Conservation (phyloP, 1,140 invertebrate genomes). For the Amphibalanus amphitrite region DNA sequence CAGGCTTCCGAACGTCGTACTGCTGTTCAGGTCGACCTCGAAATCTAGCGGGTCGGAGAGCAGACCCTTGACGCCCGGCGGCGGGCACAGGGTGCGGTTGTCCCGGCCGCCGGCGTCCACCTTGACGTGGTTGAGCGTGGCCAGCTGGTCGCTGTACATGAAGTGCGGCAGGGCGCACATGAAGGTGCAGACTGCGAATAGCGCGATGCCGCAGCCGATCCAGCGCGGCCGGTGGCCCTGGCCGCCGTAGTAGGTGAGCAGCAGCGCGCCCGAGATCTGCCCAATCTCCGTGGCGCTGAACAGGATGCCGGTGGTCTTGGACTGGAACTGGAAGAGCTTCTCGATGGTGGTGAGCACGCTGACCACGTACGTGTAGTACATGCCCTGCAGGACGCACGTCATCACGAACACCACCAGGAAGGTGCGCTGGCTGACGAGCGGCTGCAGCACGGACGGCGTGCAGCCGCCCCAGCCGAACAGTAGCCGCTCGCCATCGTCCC, state of each 20-base stretch:
- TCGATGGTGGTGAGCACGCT: conserved; percentile 93
- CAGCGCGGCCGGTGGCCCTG: conserved; percentile 86
- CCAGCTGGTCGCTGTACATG: conserved; percentile 10
- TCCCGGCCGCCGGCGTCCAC: no score
- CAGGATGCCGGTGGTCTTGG: conserved; percentile 80
- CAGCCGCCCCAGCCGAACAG: not conserved
- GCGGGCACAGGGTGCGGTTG: no score
- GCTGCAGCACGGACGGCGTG: conserved; percentile 21
- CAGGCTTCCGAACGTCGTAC: conserved; percentile 11
- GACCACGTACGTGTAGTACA: conserved; percentile 90
- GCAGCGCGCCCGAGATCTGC: conserved; percentile 58
- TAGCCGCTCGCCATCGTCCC: not conserved
- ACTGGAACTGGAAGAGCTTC: conserved; percentile 88
- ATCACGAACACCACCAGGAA: conserved; percentile 75
- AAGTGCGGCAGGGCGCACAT: conserved; percentile 50
- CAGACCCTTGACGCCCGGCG: conserved; percentile 2
- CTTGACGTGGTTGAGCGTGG: no score
- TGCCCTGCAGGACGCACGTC: conserved; percentile 76
- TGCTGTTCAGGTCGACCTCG: conserved; percentile 16
- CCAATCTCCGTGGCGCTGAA: conserved; percentile 89
- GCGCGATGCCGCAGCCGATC: conserved; percentile 83
- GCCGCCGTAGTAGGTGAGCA: conserved; percentile 84
- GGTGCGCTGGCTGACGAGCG: conserved; percentile 68
- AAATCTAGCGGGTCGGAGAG: conserved; percentile 17
- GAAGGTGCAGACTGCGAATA: conserved; percentile 71